Conservation (phyloP, 2,797 vertebrate species). For the Ciconia nigra region DNA sequence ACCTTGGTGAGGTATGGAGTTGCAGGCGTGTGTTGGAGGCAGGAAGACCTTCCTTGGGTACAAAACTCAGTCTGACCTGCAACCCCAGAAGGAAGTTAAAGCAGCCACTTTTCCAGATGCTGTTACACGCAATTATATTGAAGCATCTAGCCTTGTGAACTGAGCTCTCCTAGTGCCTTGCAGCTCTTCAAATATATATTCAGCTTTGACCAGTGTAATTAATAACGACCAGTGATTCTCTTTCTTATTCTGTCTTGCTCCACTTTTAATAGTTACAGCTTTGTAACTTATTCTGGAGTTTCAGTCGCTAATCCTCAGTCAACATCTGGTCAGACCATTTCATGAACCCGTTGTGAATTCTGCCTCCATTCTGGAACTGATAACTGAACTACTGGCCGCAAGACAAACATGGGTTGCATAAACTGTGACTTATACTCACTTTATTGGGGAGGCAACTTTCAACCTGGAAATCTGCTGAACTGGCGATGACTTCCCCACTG, state of each 20-base stretch:
- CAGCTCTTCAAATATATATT: not conserved
- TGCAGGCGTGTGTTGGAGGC: conserved; percentile 68
- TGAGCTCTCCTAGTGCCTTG: not conserved
- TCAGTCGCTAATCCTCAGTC: not conserved
- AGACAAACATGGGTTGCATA: not conserved
- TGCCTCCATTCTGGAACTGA: not conserved
- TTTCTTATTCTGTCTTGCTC: not conserved
- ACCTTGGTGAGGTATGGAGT: conserved; percentile 76
- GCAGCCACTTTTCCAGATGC: not conserved
- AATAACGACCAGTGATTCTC: not conserved
- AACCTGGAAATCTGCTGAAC: conserved; percentile 80
- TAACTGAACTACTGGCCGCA: not conserved
- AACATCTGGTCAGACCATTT: not conserved
- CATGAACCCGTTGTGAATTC: not conserved
- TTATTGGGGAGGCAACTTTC: conserved; percentile 80
- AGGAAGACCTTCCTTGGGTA: conserved; percentile 73
- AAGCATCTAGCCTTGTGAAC: not conserved
- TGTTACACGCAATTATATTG: not conserved
- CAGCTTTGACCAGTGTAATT: not conserved
- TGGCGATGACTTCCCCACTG: conserved; percentile 79
- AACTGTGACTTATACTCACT: not conserved
- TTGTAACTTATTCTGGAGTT: not conserved
- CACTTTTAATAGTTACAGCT: not conserved
- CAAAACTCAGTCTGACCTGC: conserved; percentile 84
- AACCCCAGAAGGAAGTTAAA: not conserved